Conservation (phyloP, 1,140 invertebrate species). For the Acyrthosiphon pisum region DNA sequence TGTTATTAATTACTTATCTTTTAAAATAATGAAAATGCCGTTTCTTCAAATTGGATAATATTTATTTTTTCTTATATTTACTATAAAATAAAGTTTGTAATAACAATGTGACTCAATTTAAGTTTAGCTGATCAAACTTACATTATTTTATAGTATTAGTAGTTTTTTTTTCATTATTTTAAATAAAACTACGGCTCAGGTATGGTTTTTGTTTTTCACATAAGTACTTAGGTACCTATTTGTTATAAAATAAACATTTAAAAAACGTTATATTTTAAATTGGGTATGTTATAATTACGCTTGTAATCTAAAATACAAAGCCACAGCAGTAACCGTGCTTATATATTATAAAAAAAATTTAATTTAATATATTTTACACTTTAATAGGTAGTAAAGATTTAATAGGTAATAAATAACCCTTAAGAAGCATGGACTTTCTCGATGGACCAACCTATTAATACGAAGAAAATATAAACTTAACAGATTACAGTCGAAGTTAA, state of each 20-base stretch:
- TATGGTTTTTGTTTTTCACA: neutral
- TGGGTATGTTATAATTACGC: neutral
- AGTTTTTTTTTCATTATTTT: neutral
- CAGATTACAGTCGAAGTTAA: neutral
- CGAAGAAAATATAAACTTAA: neutral
- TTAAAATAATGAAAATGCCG: neutral
- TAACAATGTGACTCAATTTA: neutral
- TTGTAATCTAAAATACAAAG: neutral
- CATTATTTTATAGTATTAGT: neutral
- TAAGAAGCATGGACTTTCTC: neutral
- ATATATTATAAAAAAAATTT: neutral
- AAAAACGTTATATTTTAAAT: conserved; percentile 16
- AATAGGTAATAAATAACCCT: neutral
- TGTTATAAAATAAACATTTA: neutral
- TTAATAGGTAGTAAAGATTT: neutral
- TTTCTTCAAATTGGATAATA: neutral
- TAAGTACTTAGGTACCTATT: neutral
- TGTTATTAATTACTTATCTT: neutral
- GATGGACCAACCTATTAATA: neutral
- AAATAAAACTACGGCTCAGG: neutral
- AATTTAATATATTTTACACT: neutral
- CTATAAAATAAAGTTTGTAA: neutral
- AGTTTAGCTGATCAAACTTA: neutral
- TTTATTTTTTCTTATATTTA: neutral
- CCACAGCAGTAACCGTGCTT: neutral